These are phyloP conservation scores for Bemisia tabaci DNA, from an alignment of 1,140 invertebrate species.

Conservation along the genomic window DNA sequence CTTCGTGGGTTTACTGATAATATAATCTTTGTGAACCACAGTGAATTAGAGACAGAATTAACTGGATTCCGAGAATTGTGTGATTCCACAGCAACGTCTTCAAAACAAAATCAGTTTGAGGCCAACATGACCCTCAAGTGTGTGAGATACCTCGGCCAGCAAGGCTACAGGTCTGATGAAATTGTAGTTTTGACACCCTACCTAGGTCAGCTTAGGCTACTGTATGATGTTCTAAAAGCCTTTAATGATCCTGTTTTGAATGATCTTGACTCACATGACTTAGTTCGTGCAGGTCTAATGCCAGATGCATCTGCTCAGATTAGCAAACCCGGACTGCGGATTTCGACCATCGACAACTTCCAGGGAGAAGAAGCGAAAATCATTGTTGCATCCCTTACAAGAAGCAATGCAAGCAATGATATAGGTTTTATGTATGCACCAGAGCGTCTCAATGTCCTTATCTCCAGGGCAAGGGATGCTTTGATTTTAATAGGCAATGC, in stretches of 20 bases:
- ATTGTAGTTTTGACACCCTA: constrained; percentile 54
- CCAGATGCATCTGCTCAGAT: constrained; percentile 9
- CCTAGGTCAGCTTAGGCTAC: constrained; percentile 33
- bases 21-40: constrained; percentile 46
- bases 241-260: neutral
- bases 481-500: constrained; percentile 41
- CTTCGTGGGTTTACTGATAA: constrained; percentile 37
- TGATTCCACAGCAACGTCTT: neutral
- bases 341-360: constrained; percentile 63
- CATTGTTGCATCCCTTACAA: constrained; percentile 64
- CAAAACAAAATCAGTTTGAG: constrained; percentile 33
- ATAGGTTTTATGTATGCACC: constrained; percentile 53
- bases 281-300: neutral
- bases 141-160: constrained; percentile 41
- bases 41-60: constrained; percentile 29
- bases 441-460: constrained; percentile 68
- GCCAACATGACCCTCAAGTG: constrained; percentile 39
- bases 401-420: constrained; percentile 47
- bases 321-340: constrained; percentile 26
- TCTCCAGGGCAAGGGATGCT: constrained; percentile 64
- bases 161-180: constrained; percentile 39
- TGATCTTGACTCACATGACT: neutral
- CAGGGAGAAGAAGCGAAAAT: constrained; percentile 80
- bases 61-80: neutral
- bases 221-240: neutral